Conservation (phyloP, 2,113 vertebrate genomes). For the Menidia beryllina region DNA sequence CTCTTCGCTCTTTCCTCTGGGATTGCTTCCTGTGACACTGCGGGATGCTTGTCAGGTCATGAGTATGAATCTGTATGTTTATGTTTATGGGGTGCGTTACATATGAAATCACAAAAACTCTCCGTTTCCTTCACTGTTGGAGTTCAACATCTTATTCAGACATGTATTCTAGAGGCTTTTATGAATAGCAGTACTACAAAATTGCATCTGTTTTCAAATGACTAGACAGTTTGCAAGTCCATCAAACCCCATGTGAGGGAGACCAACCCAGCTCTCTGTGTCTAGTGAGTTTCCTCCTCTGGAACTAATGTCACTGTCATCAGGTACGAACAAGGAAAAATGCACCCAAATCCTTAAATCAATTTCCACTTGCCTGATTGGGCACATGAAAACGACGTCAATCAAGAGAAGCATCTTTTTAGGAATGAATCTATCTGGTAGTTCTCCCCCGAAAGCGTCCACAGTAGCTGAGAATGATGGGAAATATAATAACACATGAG, state of each 20-base stretch:
- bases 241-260: conserved; percentile 30
- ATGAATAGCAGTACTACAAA: conserved; percentile 1
- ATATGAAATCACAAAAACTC: conserved; percentile 1
- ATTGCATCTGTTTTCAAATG: conserved; percentile 40
- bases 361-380: conserved; percentile 46
- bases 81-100: not conserved
- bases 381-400: not conserved
- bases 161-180: not conserved
- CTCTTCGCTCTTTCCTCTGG: conserved; percentile 29
- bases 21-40: conserved; percentile 17
- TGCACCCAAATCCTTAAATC: conserved; percentile 56
- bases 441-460: conserved; percentile 6
- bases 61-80: conserved; percentile 5
- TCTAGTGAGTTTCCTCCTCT: conserved; percentile 66
- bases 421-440: conserved; percentile 9
- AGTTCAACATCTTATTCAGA: not conserved
- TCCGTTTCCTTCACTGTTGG: not conserved
- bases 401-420: conserved; percentile 37
- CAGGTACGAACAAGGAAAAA: conserved; percentile 60
- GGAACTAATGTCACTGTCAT: conserved; percentile 62
- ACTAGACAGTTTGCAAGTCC: conserved; percentile 44
- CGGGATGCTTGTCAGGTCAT: not conserved
- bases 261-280: conserved; percentile 22
- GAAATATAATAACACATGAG: not conserved
- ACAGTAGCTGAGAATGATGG: conserved; percentile 1